A percentile compares a stretch with the other conserved stretches of the same genome.
Evolutionary conservation across 2,797 vertebrate species (phyloP).

Genomic region (Phrynocephalus guinanensis): DNA sequence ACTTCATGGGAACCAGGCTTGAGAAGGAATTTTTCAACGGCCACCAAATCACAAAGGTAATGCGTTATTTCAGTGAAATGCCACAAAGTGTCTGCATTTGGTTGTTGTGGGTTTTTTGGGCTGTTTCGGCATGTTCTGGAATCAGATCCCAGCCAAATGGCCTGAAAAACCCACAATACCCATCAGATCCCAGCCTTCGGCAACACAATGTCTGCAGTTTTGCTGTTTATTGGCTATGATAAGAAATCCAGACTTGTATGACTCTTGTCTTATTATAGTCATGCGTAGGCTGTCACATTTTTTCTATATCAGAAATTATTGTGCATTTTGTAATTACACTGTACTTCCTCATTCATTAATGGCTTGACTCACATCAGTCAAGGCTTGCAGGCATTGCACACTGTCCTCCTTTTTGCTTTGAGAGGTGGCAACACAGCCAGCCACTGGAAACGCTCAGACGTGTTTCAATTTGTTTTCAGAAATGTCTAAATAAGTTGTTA

Average conservation of each 20-base stretch:
- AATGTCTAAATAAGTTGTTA: not conserved
- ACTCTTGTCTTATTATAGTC: slow-evolving; percentile 3
- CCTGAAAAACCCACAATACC: too few relatives aligned
- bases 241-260: not conserved
- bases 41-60: not conserved
- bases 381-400: slow-evolving; percentile 12
- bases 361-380: slow-evolving; percentile 25
- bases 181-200: too few relatives aligned
- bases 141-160: too few relatives aligned
- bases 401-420: slow-evolving; percentile 30
- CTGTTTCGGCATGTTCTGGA: too few relatives aligned
- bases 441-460: not conserved
- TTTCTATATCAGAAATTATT: not conserved
- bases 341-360: slow-evolving; percentile 10
- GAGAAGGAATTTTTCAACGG: not conserved
- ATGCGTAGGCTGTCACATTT: not conserved
- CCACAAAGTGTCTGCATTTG: not conserved
- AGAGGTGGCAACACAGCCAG: not conserved
- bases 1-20: not conserved
- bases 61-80: not conserved
- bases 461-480: slow-evolving; percentile 24
- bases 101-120: too few relatives aligned
- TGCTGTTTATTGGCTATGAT: not conserved
- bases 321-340: slow-evolving; percentile 23
- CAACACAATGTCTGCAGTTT: not conserved